Evolutionary conservation across 2,888 invertebrate genomes (phyloP).

Genomic region (Drosophila anomalipes): DNA sequence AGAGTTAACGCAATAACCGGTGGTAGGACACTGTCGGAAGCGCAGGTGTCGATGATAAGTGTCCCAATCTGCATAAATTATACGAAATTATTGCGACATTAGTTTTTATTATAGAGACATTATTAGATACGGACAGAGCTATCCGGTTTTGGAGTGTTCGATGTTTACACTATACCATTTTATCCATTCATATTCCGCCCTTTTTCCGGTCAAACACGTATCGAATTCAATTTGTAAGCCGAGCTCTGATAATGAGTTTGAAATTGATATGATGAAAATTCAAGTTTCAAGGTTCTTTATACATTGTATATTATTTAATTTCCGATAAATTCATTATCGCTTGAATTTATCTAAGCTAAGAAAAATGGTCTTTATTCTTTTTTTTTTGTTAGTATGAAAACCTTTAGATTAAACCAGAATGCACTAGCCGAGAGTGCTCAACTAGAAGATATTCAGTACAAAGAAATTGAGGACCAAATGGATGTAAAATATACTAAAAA

Average conservation of each 20-base stretch:
- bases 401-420: not conserved
- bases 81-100: conserved; percentile 11
- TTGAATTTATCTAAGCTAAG: not conserved
- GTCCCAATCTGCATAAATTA: conserved; percentile 21
- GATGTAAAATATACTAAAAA: not conserved
- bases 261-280: not conserved
- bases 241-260: not conserved
- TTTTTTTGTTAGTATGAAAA: not conserved
- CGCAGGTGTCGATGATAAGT: conserved; percentile 18
- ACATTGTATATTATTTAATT: not conserved
- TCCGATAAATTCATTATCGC: not conserved
- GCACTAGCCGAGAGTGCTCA: not conserved
- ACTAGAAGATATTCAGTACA: not conserved
- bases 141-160: conserved; percentile 6
- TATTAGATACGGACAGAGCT: not conserved
- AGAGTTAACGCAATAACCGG: conserved; percentile 11
- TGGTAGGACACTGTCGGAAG: conserved; percentile 13
- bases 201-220: conserved; percentile 13
- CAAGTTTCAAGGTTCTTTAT: not conserved
- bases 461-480: not conserved
- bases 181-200: not conserved
- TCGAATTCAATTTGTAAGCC: not conserved
- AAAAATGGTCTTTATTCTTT: not conserved
- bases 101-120: conserved; percentile 2
- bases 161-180: not conserved